Evolutionary conservation across 1,140 invertebrate genomes (phyloP), one percentile per base, ranked within the genome.

Genomic region (Pseudomyrmex pallidus): DNA sequence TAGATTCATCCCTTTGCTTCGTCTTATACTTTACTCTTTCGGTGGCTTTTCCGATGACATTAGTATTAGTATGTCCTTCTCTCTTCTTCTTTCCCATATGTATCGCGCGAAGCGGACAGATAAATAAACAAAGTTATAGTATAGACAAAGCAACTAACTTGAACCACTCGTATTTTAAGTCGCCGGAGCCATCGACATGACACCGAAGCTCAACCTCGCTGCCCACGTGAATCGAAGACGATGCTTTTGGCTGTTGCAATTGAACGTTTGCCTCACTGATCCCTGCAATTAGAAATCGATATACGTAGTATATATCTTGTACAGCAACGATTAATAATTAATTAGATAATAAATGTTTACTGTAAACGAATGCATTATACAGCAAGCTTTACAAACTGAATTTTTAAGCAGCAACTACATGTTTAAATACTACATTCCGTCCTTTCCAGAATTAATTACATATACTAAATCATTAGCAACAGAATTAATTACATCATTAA

Each of bases 141-240:
- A 66, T 13, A 46, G 3, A 13, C 46, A 62, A 35, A 17, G 66
- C 9, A 80, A 89, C 94, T 91, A 91, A 96, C 96, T 95, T 95
- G 94, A 96, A 97, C 97, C 97, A 98, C 90, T 97, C 95, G 89
- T 96, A 96, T 85, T 95, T 94, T 61, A 97, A 95, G 74, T 97
- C 96, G 22, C 96, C 96, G 85, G 96, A 96, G 25, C 97, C 97
- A 54, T 97, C 96, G 72, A 96, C 96, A 87, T 96, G 96, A 94
- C 97, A 98, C 85, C 96, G 95, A 50, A 98, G 94, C 66, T 96
- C 94, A 68, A 97, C 94, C 85, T 97, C 96, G 70, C 90, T 94
- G 72, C 96, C 96, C 77, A 93, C 90, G 70, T 86, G 92, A 56
- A 97, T 94, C 74, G 94, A 93, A 4, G 95, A 94, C n/a, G 93